Evolutionary conservation across 1,140 invertebrate genomes (phyloP).

Genomic region (Fopius arisanus): DNA sequence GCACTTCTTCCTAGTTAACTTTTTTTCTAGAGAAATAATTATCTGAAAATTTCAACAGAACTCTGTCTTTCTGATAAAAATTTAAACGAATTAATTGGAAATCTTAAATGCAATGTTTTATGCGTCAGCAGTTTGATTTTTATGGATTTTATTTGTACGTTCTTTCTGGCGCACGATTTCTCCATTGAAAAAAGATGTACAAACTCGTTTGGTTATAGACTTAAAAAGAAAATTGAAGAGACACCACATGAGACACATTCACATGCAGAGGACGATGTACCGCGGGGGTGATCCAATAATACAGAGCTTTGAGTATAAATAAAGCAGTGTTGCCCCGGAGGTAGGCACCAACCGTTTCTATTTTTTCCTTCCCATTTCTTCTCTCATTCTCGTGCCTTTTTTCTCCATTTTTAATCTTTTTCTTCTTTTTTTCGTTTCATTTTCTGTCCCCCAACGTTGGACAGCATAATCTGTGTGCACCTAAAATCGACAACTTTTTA

Average conservation of each 20-base stretch:
- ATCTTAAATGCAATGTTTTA: too few species aligned
- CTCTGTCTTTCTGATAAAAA: too few species aligned
- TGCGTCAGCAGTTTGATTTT: too few species aligned
- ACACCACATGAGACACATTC: constrained; percentile 43
- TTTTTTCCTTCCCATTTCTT: constrained; percentile 24
- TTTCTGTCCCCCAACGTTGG: background rate
- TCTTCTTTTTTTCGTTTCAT: background rate
- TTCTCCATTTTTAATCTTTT: background rate
- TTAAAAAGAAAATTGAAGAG: background rate
- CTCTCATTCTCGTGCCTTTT: background rate
- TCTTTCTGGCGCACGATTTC: too few species aligned
- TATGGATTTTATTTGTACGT: too few species aligned
- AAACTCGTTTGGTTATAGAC: background rate
- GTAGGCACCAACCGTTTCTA: constrained; percentile 36
- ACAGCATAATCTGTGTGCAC: background rate
- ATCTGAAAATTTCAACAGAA: too few species aligned
- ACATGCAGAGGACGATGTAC: constrained; percentile 34
- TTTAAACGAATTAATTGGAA: too few species aligned
- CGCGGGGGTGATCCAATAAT: constrained; percentile 58
- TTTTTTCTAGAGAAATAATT: too few species aligned
- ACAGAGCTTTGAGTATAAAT: constrained; percentile 57
- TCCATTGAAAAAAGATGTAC: background rate
- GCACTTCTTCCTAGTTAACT: too few species aligned
- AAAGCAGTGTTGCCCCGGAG: constrained; percentile 45
- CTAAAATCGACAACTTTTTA: background rate